Evolutionary conservation across 2,113 vertebrate genomes (phyloP).

Genomic region (Hiodon tergisus): DNA sequence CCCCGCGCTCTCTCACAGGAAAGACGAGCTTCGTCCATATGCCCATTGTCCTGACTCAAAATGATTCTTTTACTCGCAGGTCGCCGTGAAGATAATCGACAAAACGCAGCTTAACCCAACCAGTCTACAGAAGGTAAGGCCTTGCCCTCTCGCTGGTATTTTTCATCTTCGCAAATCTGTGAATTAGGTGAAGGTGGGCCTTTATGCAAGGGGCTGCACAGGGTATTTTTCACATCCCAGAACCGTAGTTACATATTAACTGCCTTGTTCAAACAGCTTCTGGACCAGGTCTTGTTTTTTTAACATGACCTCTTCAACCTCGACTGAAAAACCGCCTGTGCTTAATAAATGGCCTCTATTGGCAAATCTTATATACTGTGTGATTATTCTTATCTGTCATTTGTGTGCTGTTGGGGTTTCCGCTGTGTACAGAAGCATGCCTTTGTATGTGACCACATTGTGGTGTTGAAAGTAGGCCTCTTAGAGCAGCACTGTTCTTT

Average conservation of each 20-base stretch:
- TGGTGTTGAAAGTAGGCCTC: background rate
- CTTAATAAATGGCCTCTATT: background rate
- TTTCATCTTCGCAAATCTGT: background rate
- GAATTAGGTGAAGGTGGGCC: background rate
- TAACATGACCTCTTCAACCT: background rate
- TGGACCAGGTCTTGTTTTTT: background rate
- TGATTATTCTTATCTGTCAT: background rate
- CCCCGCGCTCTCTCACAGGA: background rate
- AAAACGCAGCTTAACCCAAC: slow-evolving; percentile 97
- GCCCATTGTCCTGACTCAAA: background rate
- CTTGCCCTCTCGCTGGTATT: background rate
- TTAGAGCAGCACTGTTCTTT: too few species aligned
- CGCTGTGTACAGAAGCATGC: background rate
- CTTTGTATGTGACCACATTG: background rate
- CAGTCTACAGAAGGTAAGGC: slow-evolving; percentile 92
- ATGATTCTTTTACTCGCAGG: slow-evolving; percentile 58
- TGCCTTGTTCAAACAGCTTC: background rate
- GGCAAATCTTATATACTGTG: too few species aligned
- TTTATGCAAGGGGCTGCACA: background rate
- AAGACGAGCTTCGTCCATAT: background rate
- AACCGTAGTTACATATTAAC: slow-evolving; percentile 5
- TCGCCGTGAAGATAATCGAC: slow-evolving; percentile 98
- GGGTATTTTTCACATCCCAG: background rate
- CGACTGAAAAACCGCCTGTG: background rate
- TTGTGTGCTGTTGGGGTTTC: background rate